A percentile compares a stretch with the other conserved stretches of the same genome.
Evolutionary conservation across 2,888 invertebrate genomes (phyloP).

Genomic region (Sminthurides aquaticus): DNA sequence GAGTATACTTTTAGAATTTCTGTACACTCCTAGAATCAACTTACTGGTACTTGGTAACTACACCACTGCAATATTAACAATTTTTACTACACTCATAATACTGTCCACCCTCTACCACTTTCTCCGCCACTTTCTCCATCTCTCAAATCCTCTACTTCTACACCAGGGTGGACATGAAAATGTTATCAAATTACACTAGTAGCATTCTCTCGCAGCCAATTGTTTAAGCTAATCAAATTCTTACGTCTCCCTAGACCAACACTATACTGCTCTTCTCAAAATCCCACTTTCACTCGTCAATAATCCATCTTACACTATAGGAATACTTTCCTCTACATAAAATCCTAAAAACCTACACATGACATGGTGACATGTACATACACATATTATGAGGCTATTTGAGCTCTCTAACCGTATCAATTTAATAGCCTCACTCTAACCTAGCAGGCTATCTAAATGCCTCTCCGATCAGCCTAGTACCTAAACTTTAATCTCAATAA

Average conservation of each 20-base stretch:
- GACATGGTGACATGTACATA: no score
- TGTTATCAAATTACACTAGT: conserved; percentile 4
- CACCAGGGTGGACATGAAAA: background rate
- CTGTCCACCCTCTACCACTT: background rate
- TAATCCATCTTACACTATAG: no score
- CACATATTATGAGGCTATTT: no score
- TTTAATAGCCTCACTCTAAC: no score
- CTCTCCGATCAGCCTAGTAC: background rate
- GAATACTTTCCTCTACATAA: background rate
- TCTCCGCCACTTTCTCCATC: conserved; percentile 1
- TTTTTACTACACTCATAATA: background rate
- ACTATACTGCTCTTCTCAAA: no score
- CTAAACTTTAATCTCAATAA: background rate
- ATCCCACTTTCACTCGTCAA: no score
- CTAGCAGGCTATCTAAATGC: no score
- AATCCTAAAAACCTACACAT: background rate
- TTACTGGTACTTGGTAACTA: background rate
- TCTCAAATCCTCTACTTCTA: background rate
- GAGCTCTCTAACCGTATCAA: no score
- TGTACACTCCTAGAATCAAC: background rate
- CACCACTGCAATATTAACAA: background rate
- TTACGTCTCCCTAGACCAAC: no score
- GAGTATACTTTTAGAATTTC: background rate
- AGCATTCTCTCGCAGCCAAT: background rate
- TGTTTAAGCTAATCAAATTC: background rate